phyloP scores from a whole-genome alignment of 1,140 invertebrate genomes.

The Drosophila nigromelanica region DNA sequence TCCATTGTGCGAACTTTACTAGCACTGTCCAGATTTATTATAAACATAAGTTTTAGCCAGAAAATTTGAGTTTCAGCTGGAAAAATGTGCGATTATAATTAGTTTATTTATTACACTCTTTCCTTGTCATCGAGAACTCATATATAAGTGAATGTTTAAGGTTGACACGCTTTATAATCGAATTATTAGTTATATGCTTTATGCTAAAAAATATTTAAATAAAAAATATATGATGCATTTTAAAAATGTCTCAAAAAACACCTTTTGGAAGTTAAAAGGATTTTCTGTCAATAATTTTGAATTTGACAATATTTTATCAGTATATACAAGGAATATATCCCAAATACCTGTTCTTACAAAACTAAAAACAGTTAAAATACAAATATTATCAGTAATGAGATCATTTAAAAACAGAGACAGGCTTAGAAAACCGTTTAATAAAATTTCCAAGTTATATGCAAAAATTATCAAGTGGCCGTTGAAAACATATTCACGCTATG shows the following conservation, averaged over 20 bases:
- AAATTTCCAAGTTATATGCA: slow-evolving; percentile 11
- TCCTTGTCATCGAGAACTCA: no score
- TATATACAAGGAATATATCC: neutral
- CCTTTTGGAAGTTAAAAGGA: neutral
- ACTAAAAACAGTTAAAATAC: neutral
- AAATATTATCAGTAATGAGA: neutral
- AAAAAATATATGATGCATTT: neutral
- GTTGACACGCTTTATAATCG: no score
- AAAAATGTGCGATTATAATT: no score
- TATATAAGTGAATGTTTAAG: no score
- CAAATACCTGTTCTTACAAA: neutral
- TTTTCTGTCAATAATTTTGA: neutral
- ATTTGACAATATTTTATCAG: neutral
- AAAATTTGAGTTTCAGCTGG: no score
- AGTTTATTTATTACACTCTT: no score
- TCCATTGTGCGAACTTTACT: no score
- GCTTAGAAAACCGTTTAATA: neutral
- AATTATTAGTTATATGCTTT: no score
- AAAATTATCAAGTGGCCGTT: slow-evolving; percentile 5
- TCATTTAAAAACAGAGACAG: slow-evolving; percentile 1
- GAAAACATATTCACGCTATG: neutral
- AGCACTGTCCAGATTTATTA: no score
- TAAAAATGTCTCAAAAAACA: no score
- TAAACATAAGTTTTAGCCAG: no score
- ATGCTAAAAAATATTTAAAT: no score